Percentiles rank a stretch among this genome's conserved stretches.
Conservation (phyloP, 1,140 invertebrate genomes). For the Drosophila bocqueti region DNA sequence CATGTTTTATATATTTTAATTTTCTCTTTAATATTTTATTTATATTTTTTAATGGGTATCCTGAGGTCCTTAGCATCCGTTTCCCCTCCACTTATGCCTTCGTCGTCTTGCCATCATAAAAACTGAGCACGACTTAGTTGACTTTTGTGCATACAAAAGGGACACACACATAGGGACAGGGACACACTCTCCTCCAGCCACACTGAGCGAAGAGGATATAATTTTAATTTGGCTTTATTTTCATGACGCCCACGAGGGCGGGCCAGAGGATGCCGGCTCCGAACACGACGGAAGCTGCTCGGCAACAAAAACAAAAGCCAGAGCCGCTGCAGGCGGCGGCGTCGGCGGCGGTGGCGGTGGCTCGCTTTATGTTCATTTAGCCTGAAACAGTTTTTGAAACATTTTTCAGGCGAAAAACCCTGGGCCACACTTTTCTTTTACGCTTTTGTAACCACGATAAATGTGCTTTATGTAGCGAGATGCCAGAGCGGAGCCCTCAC, state of each 20-base stretch:
- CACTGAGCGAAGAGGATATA: constrained; percentile 63
- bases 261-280: constrained; percentile 46
- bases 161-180: constrained; percentile 10
- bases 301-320: constrained; percentile 61
- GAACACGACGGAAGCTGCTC: constrained; percentile 20
- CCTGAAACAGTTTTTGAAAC: constrained; percentile 83
- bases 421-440: constrained; percentile 81
- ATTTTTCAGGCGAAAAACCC: constrained; percentile 71
- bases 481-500: constrained; percentile 3
- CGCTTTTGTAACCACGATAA: constrained; percentile 83
- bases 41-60: background rate
- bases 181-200: background rate
- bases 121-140: constrained; percentile 82
- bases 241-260: constrained; percentile 56
- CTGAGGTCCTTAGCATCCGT: fast-evolving
- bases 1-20: too few relatives aligned
- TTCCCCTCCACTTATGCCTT: constrained; percentile 5
- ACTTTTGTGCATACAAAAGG: constrained; percentile 79
- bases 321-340: constrained; percentile 8
- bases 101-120: constrained; percentile 72
- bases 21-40: background rate
- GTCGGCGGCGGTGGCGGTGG: constrained; percentile 1
- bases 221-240: constrained; percentile 84
- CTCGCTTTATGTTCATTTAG: constrained; percentile 80
- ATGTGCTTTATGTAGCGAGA: constrained; percentile 80